Percentiles rank a stretch among this genome's conserved stretches.
These are phyloP conservation scores for Haemorhous mexicanus DNA, from an alignment of 2,113 vertebrate genomes.

Conservation along the genomic window DNA sequence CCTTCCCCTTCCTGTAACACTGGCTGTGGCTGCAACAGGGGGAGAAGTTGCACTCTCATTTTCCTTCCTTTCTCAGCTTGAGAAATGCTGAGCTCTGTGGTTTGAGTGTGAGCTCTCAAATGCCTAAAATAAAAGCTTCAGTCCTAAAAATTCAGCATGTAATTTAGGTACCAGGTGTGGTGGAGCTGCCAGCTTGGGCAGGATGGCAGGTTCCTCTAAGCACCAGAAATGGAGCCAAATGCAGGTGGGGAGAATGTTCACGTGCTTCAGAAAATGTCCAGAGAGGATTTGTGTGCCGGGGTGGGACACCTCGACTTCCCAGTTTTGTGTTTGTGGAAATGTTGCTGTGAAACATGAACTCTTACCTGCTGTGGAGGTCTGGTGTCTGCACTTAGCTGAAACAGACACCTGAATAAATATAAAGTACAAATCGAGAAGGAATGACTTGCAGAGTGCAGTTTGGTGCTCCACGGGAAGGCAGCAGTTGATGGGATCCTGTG, in stretches of 20 bases:
- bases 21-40: not conserved
- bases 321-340: not conserved
- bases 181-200: not conserved
- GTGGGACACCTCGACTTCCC: not conserved
- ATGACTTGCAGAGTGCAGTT: not conserved
- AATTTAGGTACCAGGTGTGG: not conserved
- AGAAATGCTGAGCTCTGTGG: not conserved
- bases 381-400: not conserved
- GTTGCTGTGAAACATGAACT: fast-evolving
- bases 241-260: not conserved
- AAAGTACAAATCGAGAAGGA: fast-evolving
- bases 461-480: not conserved
- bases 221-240: not conserved
- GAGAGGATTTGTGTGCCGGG: not conserved
- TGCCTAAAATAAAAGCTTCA: not conserved
- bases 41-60: not conserved
- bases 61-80: fast-evolving
- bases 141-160: too few relatives aligned
- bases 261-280: not conserved
- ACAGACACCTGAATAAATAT: not conserved
- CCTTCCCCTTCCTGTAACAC: not conserved
- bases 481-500: fast-evolving
- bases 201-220: not conserved
- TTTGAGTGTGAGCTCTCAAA: not conserved
- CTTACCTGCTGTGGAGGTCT: not conserved